These are phyloP conservation scores for Tylochromis polylepis DNA, from an alignment of 2,113 vertebrate species.

Conservation along the genomic window DNA sequence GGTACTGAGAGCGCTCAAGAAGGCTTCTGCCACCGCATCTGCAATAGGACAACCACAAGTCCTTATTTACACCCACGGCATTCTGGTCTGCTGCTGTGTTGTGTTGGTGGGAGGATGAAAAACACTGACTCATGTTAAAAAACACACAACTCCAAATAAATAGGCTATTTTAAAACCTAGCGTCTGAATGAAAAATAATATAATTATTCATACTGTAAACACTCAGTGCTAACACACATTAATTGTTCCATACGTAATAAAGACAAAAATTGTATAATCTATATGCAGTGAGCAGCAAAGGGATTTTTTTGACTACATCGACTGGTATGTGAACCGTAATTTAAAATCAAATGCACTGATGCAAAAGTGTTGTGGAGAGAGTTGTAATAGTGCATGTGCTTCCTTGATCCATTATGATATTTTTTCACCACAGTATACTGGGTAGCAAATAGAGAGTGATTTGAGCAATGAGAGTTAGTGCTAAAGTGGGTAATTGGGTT, in stretches of 20 bases:
- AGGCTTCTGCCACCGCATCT: conserved; percentile 65
- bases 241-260: neutral
- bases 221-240: neutral
- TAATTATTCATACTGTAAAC: neutral
- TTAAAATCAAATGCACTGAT: neutral
- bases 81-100: neutral
- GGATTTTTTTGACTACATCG: neutral
- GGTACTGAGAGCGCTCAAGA: conserved; percentile 82
- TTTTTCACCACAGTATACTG: neutral
- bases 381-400: neutral
- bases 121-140: neutral
- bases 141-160: neutral
- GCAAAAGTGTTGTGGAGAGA: neutral
- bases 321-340: neutral
- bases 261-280: neutral
- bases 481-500: neutral
- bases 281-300: neutral
- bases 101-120: neutral
- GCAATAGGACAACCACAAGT: neutral
- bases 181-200: neutral
- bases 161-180: neutral
- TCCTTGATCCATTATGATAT: neutral
- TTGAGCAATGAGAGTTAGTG: neutral
- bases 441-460: neutral
- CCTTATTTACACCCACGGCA: neutral